Evolutionary conservation across 2,888 invertebrate genomes (phyloP).

Genomic region (Lasioglossum marginatum): DNA sequence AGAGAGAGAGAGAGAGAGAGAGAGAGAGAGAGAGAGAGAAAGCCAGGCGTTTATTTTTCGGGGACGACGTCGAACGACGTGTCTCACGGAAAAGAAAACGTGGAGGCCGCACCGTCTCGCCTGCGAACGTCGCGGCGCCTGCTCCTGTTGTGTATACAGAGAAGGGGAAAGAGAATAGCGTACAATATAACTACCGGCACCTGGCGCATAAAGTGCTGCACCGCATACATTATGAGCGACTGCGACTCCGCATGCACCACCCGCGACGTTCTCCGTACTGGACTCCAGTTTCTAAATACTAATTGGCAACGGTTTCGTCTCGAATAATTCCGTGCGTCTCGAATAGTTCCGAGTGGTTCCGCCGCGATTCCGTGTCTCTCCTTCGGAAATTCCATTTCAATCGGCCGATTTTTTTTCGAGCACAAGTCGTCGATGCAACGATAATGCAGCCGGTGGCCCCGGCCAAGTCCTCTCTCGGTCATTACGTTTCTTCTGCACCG

Average conservation of each 20-base stretch:
- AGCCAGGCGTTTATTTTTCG: slow-evolving; percentile 64
- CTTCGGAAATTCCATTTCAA: slow-evolving; percentile 39
- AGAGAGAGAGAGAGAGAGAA: too few relatives aligned
- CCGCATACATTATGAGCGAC: slow-evolving; percentile 72
- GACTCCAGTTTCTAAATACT: slow-evolving; percentile 48
- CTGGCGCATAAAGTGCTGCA: slow-evolving; percentile 75
- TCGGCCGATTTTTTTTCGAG: slow-evolving; percentile 36
- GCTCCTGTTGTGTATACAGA: slow-evolving; percentile 39
- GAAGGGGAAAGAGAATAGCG: slow-evolving; percentile 64
- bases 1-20: too few relatives aligned
- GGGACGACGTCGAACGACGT: slow-evolving; percentile 53
- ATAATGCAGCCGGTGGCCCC: slow-evolving; percentile 31
- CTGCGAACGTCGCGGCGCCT: slow-evolving; percentile 31
- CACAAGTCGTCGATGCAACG: slow-evolving; percentile 45
- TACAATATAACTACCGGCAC: slow-evolving; percentile 78
- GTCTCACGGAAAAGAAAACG: slow-evolving; percentile 66
- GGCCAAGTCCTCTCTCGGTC: slow-evolving; percentile 26
- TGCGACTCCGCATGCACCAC: slow-evolving; percentile 57
- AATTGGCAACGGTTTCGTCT: neutral
- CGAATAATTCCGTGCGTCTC: neutral
- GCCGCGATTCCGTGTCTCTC: too few relatives aligned
- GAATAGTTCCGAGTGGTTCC: neutral
- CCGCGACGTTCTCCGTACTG: slow-evolving; percentile 59
- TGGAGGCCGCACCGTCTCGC: slow-evolving; percentile 24
- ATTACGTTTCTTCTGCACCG: slow-evolving; percentile 63